Evolutionary conservation across 2,113 vertebrate genomes (phyloP).

Genomic region (Nibea albiflora): DNA sequence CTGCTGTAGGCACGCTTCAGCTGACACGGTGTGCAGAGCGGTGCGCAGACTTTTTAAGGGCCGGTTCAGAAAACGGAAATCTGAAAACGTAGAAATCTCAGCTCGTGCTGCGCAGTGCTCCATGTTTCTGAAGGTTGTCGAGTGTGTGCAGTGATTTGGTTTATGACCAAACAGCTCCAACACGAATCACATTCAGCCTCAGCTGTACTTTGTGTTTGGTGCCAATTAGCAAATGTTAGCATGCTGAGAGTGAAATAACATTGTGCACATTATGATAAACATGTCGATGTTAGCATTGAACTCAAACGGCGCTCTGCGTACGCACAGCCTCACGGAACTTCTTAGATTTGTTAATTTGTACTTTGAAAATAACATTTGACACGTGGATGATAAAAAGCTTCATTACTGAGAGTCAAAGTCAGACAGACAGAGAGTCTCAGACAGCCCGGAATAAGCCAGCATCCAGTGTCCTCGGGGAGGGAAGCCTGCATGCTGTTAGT

Average conservation of each 20-base stretch:
- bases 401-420: slow-evolving; percentile 7
- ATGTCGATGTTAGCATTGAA: background rate
- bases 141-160: background rate
- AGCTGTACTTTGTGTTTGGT: background rate
- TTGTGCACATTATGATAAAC: background rate
- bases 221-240: background rate
- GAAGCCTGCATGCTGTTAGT: slow-evolving; percentile 40
- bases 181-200: background rate
- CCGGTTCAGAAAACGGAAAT: no score
- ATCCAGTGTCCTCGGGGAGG: slow-evolving; percentile 10
- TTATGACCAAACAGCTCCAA: background rate
- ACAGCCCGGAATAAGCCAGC: slow-evolving; percentile 20
- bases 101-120: no score
- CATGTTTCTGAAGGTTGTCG: background rate
- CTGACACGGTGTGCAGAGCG: no score
- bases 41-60: no score
- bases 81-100: no score
- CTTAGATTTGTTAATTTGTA: background rate
- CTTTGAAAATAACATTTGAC: background rate
- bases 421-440: background rate
- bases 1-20: no score
- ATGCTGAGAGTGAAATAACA: background rate
- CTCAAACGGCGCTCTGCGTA: no score
- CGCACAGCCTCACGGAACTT: background rate
- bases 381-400: slow-evolving; percentile 10